Base-by-base conservation (phyloP, 2,113 vertebrate species). In the Sialia sialis region DNA sequence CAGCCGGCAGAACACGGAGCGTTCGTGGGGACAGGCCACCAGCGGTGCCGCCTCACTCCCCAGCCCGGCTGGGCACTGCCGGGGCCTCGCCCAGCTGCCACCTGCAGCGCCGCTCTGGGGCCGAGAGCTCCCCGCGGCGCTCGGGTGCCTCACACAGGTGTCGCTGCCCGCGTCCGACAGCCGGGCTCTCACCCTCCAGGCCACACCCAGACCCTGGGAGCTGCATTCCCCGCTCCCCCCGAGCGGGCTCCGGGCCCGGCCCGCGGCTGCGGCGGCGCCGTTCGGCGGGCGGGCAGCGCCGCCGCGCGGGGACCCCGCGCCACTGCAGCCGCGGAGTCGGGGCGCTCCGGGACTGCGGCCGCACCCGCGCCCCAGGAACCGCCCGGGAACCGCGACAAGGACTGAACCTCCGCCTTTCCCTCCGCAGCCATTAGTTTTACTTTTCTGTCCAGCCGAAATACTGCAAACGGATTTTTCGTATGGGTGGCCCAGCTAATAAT, bases 71-170 rank as follows among this genome's bases (percentile, higher is more conserved):
- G 58, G 32, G n/a, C 67, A 1, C 38, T 0, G 39, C 29, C 4
- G 39, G 59, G 1, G 11, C 29, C 1, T 1, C 2, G 6, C 49
- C 9, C 72, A 16, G 51, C 52, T 7, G 21, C 4, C 10, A 23
- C 5, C 34, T 4, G 34, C 7, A 2, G 11, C 9, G 25, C 69
- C 39, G 7, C 8, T 0, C 16, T 7, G 54, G 19, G 6, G 64
- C 30, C 16, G 1, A 1, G 6, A 18, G 44, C 49, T 21, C 21
- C 66, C n/a, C 0, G 2, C 1, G 1, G 51, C 23, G 0, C 5
- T 4, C 25, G 20, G 26, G 5, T 10, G 10, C 43, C 56, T 16
- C 11, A 3, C 27, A 15, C n/a, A 34, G 43, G 4, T 21, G 74
- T 4, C 21, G 64, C 7, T 4, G 34, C 34, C 20, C 11, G 21